Evolutionary conservation across 2,797 vertebrate genomes (phyloP), one percentile per base, ranked within the genome.

Genomic region (Acanthurus tractus): DNA sequence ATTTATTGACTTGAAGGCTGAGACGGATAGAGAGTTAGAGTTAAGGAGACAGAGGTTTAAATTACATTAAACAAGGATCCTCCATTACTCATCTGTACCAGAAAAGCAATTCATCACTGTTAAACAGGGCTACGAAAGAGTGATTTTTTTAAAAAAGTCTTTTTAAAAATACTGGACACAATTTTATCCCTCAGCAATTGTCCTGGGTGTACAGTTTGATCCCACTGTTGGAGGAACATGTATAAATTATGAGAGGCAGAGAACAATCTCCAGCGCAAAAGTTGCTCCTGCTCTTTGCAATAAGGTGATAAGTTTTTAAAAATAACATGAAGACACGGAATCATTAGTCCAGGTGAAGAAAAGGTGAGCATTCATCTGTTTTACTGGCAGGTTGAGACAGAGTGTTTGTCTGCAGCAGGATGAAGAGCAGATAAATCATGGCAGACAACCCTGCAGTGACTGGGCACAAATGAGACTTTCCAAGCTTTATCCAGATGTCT

Each of bases 361-460:
- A 46, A 81, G 81, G 72, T 74, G 76, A 85, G 50, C 0, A 29
- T 36, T 56, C 46, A 45, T 69, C 55, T 68, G 50, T 54, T 11
- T 61, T 82, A 56, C 53, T 63, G 61, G 18, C 54, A 42, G 66
- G 15, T 40, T 67, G 69, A 86, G 78, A 85, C 63, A 25, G 45
- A 88, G 20, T 75, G 59, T 61, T 63, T 76, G 81, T 85, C 74
- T 68, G 61, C 74, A 67, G 70, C 29, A 18, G 67, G 74, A 84
- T 15, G 38, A 52, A 53, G 46, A 63, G 44, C 45, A 77, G 67
- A 81, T 82, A 75, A 84, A 89, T 87, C 84, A 83, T 8, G 52
- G 53, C 56, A 79, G 76, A 78, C 57, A 75, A 64, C 17, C 38
- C 54, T 3, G 74, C 50, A 2, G 15, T 46, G 64, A 40, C 63